Evolutionary conservation across 2,113 vertebrate genomes (phyloP).

Genomic region (Muscicapa adusta): DNA sequence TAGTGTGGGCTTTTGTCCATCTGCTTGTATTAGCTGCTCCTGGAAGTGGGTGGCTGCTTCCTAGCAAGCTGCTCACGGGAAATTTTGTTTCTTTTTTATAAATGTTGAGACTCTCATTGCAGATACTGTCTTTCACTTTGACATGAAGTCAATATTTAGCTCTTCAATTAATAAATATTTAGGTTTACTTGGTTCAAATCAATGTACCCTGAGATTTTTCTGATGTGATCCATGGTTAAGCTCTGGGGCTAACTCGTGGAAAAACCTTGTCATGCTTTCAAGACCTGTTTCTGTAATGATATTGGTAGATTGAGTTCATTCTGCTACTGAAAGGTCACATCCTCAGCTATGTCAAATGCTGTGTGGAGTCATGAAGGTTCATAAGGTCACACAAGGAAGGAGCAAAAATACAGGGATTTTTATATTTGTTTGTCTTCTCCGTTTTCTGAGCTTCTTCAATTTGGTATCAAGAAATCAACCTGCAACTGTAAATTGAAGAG

Average conservation of each 20-base stretch:
- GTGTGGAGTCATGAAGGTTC: neutral
- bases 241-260: neutral
- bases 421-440: neutral
- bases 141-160: conserved; percentile 15
- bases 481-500: neutral
- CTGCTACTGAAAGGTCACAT: neutral
- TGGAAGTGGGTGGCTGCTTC: neutral
- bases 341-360: neutral
- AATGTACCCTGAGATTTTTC: neutral
- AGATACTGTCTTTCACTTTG: neutral
- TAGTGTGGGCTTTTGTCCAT: neutral
- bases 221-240: neutral
- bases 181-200: neutral
- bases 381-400: neutral
- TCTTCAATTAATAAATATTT: conserved; percentile 20
- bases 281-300: neutral
- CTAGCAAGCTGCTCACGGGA: neutral
- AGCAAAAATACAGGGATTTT: neutral
- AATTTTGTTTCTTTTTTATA: neutral
- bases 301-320: neutral
- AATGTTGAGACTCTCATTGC: neutral
- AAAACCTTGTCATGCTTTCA: neutral
- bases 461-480: neutral
- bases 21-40: neutral
- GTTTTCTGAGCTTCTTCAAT: neutral